phyloP scores from a whole-genome alignment of 2,888 invertebrate genomes.

The Ophion costatus region DNA sequence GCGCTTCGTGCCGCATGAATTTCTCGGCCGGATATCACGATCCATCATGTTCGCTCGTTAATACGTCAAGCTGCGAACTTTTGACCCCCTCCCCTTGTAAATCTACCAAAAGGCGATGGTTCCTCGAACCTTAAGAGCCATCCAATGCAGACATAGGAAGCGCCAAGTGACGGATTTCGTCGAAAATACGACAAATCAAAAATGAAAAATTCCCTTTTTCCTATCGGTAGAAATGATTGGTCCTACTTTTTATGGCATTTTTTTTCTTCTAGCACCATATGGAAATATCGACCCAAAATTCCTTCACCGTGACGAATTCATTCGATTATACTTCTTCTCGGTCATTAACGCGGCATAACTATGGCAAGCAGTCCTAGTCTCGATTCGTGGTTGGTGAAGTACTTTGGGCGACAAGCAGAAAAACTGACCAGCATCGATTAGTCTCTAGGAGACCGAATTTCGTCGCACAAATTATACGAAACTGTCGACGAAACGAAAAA shows the following conservation, averaged over 20 bases:
- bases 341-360: not conserved
- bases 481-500: not conserved
- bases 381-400: not conserved
- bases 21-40: not conserved
- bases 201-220: not conserved
- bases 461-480: constrained; percentile 7
- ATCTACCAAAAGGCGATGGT: too few relatives aligned
- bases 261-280: not conserved
- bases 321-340: not conserved
- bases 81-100: not conserved
- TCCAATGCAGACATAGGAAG: not conserved
- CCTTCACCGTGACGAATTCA: not conserved
- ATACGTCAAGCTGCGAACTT: not conserved
- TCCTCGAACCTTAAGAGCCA: not conserved
- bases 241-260: not conserved
- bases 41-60: too few relatives aligned
- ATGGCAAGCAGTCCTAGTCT: not conserved
- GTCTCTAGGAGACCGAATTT: not conserved
- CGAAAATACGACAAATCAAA: not conserved
- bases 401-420: not conserved
- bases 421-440: constrained; percentile 10
- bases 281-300: not conserved
- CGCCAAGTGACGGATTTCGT: not conserved
- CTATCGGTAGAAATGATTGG: not conserved
- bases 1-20: not conserved